Evolutionary conservation across 2,888 invertebrate species (phyloP).

Genomic region (Apoderus coryli): DNA sequence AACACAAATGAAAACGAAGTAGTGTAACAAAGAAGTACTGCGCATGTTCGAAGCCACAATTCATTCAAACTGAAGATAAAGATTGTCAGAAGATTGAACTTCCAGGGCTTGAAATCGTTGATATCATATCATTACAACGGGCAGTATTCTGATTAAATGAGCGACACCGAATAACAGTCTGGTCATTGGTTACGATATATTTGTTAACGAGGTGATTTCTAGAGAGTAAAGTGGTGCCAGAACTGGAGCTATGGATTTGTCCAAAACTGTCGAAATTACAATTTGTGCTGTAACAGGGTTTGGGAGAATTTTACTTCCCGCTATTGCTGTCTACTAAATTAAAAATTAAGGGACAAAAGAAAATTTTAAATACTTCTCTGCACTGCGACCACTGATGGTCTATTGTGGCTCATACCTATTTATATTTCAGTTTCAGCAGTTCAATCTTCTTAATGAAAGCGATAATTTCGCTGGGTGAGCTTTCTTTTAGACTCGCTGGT

Average conservation of each 20-base stretch:
- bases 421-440: no score
- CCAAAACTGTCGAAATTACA: conserved; percentile 21
- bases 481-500: no score
- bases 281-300: conserved; percentile 22
- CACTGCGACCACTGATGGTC: no score
- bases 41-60: conserved; percentile 17
- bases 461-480: no score
- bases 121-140: conserved; percentile 22
- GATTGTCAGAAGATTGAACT: conserved; percentile 17
- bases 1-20: conserved; percentile 11
- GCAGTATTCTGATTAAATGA: conserved; percentile 25
- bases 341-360: no score
- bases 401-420: no score
- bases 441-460: no score
- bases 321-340: conserved; percentile 24
- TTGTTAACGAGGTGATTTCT: conserved; percentile 21
- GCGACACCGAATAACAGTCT: conserved; percentile 16
- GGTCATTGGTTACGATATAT: conserved; percentile 23
- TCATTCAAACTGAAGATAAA: conserved; percentile 13
- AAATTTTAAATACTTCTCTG: no score
- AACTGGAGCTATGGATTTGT: conserved; percentile 23
- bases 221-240: conserved; percentile 23
- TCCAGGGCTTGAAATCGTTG: conserved; percentile 20
- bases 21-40: conserved; percentile 13
- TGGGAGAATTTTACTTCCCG: conserved; percentile 23